Evolutionary conservation across 2,113 vertebrate genomes (phyloP), one percentile per base, ranked within the genome.

Genomic region (Tor tambroides): DNA sequence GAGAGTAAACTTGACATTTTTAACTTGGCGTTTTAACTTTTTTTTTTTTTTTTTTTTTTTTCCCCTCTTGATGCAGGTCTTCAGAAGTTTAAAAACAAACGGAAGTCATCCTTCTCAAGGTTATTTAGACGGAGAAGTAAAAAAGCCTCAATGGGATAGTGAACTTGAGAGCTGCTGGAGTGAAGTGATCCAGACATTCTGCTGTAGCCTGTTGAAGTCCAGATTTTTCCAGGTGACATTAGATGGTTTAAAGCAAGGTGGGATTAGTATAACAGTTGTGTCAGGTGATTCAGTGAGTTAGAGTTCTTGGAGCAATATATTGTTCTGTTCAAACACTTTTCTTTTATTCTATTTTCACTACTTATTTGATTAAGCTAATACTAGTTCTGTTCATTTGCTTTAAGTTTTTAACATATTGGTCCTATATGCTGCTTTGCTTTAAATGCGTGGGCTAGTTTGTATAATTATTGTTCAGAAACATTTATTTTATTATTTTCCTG

Each of bases 111-210:
- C 75, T 88, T 96, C 85, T 94, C 93, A 0, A 95, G 94, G 90
- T 59, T 95, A 74, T 96, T 96, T 89, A 93, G 91, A 59, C 86
- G 93, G 78, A 94, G 91, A 90, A 94, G 92, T 91, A 95, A 94
- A 91, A 92, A 92, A 54, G 90, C 83, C 8, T 63, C 71, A 8
- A 14, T 82, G 43, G 92, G 94, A 86, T 91, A 93, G 43, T 95
- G 89, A 95, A 30, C 43, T 49, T 61, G 35, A 56, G 49, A 80
- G 28, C 51, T 67, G 11, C n/a, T 56, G 83, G 83, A 4, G 32
- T 11, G 41, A 46, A 46, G 61, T n/a, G 21, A 7, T 78, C 23
- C 86, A 83, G 5, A 56, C 43, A 46, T 15, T 59, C 38, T 46
- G 87, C 91, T 71, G 86, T 23, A 15, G 85, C 90, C 91, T 90